These are phyloP conservation scores for Hydrolagus affinis DNA, from an alignment of 2,113 vertebrate species.

Conservation along the genomic window DNA sequence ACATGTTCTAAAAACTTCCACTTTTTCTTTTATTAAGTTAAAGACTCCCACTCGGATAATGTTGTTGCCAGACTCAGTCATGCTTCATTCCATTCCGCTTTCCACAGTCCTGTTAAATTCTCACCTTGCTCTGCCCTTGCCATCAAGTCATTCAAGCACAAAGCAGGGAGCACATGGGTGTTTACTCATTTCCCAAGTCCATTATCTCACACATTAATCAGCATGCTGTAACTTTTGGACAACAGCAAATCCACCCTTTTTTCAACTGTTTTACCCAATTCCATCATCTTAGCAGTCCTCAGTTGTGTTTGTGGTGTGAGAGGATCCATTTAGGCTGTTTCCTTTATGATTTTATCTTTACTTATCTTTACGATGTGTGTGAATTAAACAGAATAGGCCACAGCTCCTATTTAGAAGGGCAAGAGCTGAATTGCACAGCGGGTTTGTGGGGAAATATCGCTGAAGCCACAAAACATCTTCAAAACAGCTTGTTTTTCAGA, in stretches of 20 bases:
- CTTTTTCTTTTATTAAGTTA: constrained; percentile 41
- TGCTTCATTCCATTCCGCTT: constrained; percentile 63
- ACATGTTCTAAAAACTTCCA: constrained; percentile 58
- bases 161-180: constrained; percentile 97
- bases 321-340: not conserved
- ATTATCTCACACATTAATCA: constrained; percentile 99
- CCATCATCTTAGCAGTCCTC: constrained; percentile 16
- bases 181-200: constrained; percentile 99
- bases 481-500: no score
- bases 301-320: not conserved
- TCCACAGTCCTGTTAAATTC: constrained; percentile 89
- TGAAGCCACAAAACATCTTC: no score
- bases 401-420: no score
- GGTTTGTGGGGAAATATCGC: no score
- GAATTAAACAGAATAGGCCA: no score
- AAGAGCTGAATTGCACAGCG: no score
- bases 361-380: not conserved
- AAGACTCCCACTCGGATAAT: constrained; percentile 49
- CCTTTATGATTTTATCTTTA: not conserved
- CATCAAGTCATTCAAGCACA: constrained; percentile 98
- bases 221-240: constrained; percentile 94
- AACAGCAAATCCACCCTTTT: constrained; percentile 80
- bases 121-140: constrained; percentile 99
- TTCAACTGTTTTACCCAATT: constrained; percentile 56
- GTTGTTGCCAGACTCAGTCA: constrained; percentile 61